A percentile compares a stretch with the other conserved stretches of the same genome.
Evolutionary conservation across 2,888 invertebrate species (phyloP).

Genomic region (Pomacea canaliculata): DNA sequence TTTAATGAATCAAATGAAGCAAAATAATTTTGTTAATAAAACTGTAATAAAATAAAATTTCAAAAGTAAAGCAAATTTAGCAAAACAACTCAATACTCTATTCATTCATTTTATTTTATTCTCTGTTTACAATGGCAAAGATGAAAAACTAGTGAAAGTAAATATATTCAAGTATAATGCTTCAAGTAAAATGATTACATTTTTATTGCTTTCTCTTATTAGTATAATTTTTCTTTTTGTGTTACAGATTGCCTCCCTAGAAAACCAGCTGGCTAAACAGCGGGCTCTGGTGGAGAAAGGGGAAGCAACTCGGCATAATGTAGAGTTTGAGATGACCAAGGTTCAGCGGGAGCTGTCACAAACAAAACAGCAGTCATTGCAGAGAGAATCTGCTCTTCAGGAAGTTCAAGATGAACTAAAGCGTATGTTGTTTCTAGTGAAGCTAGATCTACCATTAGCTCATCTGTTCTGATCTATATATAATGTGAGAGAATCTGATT

Average conservation of each 20-base stretch:
- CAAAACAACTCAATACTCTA: too few relatives aligned
- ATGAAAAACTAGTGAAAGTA: too few relatives aligned
- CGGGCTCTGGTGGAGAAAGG: slow-evolving; percentile 64
- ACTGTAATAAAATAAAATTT: too few relatives aligned
- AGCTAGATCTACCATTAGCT: too few relatives aligned
- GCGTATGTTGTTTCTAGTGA: slow-evolving; percentile 45
- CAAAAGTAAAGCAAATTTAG: too few relatives aligned
- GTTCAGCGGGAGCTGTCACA: slow-evolving; percentile 52
- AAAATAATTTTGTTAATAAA: too few relatives aligned
- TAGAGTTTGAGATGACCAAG: slow-evolving; percentile 65
- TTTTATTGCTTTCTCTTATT: too few relatives aligned
- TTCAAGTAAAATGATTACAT: too few relatives aligned
- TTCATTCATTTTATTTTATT: too few relatives aligned
- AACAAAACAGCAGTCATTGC: slow-evolving; percentile 48
- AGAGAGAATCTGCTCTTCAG: slow-evolving; percentile 48
- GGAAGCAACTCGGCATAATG: slow-evolving; percentile 62
- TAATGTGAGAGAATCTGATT: background rate
- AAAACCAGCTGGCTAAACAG: slow-evolving; percentile 59
- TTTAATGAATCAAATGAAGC: too few relatives aligned
- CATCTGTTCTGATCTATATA: background rate
- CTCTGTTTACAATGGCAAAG: too few relatives aligned
- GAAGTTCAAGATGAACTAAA: slow-evolving; percentile 58
- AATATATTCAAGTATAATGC: too few relatives aligned
- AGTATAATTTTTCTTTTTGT: background rate
- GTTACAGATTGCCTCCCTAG: slow-evolving; percentile 50